Evolutionary conservation across 2,113 vertebrate species (phyloP).

Genomic region (Leptocoma aspasia): DNA sequence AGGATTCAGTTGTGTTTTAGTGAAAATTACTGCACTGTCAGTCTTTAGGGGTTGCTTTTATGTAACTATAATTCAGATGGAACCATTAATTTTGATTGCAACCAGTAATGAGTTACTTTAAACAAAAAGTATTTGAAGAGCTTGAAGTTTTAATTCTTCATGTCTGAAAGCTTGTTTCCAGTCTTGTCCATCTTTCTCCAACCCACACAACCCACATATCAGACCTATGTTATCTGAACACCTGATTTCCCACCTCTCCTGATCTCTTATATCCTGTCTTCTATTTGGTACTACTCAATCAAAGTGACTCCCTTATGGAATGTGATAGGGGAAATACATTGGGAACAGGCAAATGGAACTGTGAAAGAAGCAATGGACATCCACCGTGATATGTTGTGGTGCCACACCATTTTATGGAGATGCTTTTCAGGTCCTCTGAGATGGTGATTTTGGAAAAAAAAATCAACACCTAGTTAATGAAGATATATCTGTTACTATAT

Average conservation of each 20-base stretch:
- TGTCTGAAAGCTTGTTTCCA: background rate
- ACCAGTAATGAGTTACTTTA: background rate
- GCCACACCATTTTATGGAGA: background rate
- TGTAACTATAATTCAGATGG: background rate
- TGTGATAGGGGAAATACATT: background rate
- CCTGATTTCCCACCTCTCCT: background rate
- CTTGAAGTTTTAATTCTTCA: background rate
- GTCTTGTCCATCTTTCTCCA: fast-evolving
- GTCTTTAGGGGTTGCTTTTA: background rate
- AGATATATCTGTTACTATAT: background rate
- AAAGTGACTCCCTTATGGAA: background rate
- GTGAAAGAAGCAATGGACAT: background rate
- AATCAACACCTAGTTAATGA: background rate
- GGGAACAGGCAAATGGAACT: background rate
- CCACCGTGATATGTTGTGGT: background rate
- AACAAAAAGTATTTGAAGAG: background rate
- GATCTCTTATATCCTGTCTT: background rate
- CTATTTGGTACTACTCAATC: background rate
- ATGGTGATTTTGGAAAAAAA: background rate
- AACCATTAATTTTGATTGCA: background rate
- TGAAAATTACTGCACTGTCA: background rate
- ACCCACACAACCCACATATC: fast-evolving
- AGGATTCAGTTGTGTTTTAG: background rate
- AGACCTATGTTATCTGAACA: background rate
- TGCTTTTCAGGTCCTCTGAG: background rate